Conservation (phyloP, 2,797 vertebrate species). For the Pogonophryne albipinna region DNA sequence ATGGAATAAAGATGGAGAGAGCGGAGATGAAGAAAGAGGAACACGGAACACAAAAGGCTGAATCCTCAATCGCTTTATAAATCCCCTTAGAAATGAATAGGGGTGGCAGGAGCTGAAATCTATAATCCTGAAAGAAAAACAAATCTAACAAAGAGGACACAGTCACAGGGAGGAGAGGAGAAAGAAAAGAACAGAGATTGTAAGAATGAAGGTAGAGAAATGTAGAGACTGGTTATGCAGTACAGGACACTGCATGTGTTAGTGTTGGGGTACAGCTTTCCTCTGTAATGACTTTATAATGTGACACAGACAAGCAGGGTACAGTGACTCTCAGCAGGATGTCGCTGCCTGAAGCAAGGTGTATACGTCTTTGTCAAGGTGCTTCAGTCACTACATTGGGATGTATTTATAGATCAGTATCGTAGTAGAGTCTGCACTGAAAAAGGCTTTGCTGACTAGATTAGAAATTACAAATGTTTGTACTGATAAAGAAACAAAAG, state of each 20-base stretch:
- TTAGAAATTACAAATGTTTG: background rate
- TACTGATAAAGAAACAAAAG: background rate
- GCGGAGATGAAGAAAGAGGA: conserved; percentile 34
- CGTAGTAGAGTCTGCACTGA: background rate
- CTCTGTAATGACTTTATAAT: conserved; percentile 51
- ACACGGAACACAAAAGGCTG: conserved; percentile 46
- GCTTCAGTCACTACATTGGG: background rate
- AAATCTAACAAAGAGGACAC: conserved; percentile 52
- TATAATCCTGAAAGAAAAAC: conserved; percentile 61
- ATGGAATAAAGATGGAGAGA: conserved; percentile 45
- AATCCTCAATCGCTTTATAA: conserved; percentile 63
- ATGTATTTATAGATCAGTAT: conserved; percentile 31
- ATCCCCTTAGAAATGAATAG: conserved; percentile 58
- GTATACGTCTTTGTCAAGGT: conserved; percentile 37
- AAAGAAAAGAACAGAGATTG: conserved; percentile 11
- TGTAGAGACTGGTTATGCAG: conserved; percentile 18
- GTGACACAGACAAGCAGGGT: conserved; percentile 49
- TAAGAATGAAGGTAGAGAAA: conserved; percentile 28
- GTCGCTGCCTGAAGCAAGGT: conserved; percentile 19
- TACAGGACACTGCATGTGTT: conserved; percentile 11
- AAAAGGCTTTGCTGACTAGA: background rate
- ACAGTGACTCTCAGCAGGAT: conserved; percentile 33
- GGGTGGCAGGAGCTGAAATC: conserved; percentile 44
- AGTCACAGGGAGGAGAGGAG: conserved; percentile 19
- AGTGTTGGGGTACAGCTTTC: background rate